Conservation (phyloP, 2,113 vertebrate genomes). For the Phasianus colchicus region DNA sequence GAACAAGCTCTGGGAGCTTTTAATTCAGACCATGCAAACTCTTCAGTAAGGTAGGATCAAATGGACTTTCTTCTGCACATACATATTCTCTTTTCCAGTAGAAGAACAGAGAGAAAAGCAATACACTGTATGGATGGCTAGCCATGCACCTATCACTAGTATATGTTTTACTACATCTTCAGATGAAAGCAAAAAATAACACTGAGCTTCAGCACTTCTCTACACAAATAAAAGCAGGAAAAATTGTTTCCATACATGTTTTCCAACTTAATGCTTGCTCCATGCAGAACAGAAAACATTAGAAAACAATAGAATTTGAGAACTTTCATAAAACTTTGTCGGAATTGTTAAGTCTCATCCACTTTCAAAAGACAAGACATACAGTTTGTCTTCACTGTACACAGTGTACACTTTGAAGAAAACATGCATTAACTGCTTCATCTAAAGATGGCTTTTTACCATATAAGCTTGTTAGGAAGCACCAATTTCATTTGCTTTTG, state of each 20-base stretch:
- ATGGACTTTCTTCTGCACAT: not conserved
- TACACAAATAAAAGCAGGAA: not conserved
- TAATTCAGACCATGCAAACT: not conserved
- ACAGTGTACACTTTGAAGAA: not conserved
- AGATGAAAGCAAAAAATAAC: not conserved
- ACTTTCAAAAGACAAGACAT: not conserved
- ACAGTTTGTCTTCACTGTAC: not conserved
- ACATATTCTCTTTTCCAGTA: not conserved
- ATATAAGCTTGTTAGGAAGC: constrained; percentile 20
- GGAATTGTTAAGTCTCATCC: not conserved
- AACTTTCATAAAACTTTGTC: not conserved
- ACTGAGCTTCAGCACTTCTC: not conserved
- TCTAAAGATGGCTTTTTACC: constrained; percentile 25
- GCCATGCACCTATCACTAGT: not conserved
- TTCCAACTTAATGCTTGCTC: not conserved
- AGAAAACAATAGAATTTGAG: not conserved
- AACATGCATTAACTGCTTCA: not conserved
- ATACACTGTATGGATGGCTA: not conserved
- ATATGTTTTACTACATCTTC: not conserved
- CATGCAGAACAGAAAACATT: not conserved
- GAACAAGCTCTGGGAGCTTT: not conserved
- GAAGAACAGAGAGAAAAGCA: not conserved
- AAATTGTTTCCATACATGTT: not conserved
- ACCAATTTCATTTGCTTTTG: constrained; percentile 3
- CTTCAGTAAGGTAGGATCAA: not conserved